A percentile compares a stretch with the other conserved stretches of the same genome.
Conservation (phyloP, 1,140 invertebrate genomes). For the Asobara japonica region DNA sequence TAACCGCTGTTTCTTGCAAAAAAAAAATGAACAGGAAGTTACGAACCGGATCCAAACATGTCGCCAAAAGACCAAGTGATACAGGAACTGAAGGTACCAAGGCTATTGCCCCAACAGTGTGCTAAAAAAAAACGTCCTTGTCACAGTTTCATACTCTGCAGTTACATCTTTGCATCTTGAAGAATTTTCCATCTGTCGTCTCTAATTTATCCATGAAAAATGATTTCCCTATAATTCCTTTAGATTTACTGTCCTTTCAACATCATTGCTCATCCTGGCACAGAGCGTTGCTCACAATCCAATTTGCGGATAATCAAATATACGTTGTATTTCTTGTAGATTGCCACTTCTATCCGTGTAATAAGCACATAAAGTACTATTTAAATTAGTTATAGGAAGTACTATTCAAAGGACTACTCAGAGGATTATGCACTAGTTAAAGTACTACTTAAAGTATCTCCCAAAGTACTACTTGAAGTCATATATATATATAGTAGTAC, state of each 20-base stretch:
- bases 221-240: not conserved
- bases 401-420: no score
- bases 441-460: no score
- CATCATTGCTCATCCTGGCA: not conserved
- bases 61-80: constrained; percentile 63
- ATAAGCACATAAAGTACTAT: no score
- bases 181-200: not conserved
- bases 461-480: no score
- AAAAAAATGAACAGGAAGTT: constrained; percentile 60
- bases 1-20: not conserved
- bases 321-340: not conserved
- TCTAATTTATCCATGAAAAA: not conserved
- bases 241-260: not conserved
- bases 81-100: constrained; percentile 63
- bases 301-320: not conserved
- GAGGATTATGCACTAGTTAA: no score
- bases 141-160: constrained; percentile 16
- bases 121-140: not conserved
- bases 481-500: no score
- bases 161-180: not conserved
- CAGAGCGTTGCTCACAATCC: not conserved
- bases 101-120: constrained; percentile 16
- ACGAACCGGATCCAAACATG: constrained; percentile 63
- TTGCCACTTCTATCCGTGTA: not conserved
- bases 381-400: no score